Evolutionary conservation across 2,113 vertebrate genomes (phyloP), one percentile per base, ranked within the genome.

Genomic region (Vulpes lagopus): DNA sequence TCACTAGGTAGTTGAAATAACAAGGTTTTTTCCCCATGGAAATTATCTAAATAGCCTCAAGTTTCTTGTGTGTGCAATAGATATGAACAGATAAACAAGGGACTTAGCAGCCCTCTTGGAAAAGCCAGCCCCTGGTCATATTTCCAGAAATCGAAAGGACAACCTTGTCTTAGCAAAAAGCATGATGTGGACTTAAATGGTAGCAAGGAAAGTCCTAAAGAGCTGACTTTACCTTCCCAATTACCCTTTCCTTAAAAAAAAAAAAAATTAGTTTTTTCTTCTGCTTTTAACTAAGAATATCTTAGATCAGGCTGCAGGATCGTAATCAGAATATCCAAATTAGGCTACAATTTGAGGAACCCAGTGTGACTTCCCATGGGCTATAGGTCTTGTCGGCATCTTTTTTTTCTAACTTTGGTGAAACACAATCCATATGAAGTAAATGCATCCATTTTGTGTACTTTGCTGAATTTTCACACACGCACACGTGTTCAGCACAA

Each of bases 11-110:
- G 92, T 49, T 91, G 84, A 93, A 91, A 93, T 87, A 87, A 82
- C 64, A 89, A 79, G 92, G 80, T 78, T 51, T 89, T 51, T 35
- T 76, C 30, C 11, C 93, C 93, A 96, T 69, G 79, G 97, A 98
- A 97, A 98, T 95, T 86, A 97, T 96, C 96, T 87, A 86, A 95
- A 87, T 71, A 93, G 94, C 74, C 65, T 98, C 91, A 74, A 74
- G 80, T 97, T 93, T 80, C 95, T 91, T 64, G 23, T 12, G 64
- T 80, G 55, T 35, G 30, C 51, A 80, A 91, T 0, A 93, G 69
- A 65, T 59, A 49, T 4, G 67, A 73, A 62, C 23, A 25, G 73
- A 69, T 95, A 97, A 98, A 93, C 93, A 92, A 94, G 57, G 86
- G 78, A 53, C 80, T 90, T 82, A 57, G 22, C 25, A 22, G 35